phyloP scores from a whole-genome alignment of 2,888 invertebrate species.

The Physocephala rufipes region DNA sequence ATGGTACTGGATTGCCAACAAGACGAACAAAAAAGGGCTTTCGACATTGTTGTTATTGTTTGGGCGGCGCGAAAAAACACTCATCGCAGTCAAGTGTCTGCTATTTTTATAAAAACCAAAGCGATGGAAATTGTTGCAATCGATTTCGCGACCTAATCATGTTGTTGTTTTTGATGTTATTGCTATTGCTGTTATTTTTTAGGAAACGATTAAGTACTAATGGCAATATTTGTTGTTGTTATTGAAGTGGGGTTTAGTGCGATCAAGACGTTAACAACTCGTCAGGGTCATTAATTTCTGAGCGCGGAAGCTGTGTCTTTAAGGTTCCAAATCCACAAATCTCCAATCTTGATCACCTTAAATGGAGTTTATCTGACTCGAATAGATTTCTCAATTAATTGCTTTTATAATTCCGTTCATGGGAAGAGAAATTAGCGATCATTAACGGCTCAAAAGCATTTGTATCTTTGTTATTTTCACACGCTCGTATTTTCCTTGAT shows the following conservation, averaged over 20 bases:
- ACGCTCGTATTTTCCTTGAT: background rate
- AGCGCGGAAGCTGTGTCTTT: too few relatives aligned
- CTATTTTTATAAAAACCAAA: conserved; percentile 25
- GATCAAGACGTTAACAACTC: too few relatives aligned
- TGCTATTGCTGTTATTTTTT: conserved; percentile 33
- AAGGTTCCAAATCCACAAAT: too few relatives aligned
- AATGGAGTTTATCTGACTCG: too few relatives aligned
- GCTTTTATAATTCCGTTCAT: too few relatives aligned
- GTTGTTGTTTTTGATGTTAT: conserved; percentile 32
- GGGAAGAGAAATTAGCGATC: too few relatives aligned
- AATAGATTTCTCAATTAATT: too few relatives aligned
- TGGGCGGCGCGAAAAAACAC: conserved; percentile 23
- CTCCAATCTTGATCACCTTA: too few relatives aligned
- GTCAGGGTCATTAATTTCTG: too few relatives aligned
- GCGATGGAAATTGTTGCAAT: conserved; percentile 7
- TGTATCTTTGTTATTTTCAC: background rate
- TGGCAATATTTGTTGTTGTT: too few relatives aligned
- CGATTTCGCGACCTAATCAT: conserved; percentile 18
- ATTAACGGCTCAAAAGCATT: too few relatives aligned
- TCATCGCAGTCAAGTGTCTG: conserved; percentile 4
- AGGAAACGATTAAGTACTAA: background rate
- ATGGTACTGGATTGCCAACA: conserved; percentile 19
- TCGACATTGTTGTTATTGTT: background rate
- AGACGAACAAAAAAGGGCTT: background rate
- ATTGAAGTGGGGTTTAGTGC: too few relatives aligned